Evolutionary conservation across 2,888 invertebrate genomes (phyloP), one percentile per base, ranked within the genome.

Genomic region (Gnatocerus cornutus): DNA sequence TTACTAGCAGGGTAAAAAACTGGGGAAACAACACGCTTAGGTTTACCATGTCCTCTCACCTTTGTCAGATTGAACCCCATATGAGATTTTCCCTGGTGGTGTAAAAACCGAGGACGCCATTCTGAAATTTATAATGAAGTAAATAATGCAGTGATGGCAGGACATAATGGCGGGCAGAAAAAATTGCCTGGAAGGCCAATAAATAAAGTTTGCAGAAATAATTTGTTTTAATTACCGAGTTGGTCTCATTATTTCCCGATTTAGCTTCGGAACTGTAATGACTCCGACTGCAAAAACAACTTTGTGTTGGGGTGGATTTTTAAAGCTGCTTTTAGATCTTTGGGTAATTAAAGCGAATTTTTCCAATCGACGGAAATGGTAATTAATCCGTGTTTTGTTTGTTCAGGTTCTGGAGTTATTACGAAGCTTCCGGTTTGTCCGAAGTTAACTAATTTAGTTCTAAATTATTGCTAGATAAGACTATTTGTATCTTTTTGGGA

Each of bases 181-280:
- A 58, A 58, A 30, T 30, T 30, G 30, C 27, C 50, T 21, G 21
- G 21, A 61, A 48, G 8, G 50, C 5, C 43, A 61, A 61, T 61
- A 61, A 61, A 61, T 48, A 61, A 61, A 48, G 48, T 61, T 61
- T 61, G 48, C 27, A 16, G 48, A 61, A 52, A 63, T 63, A 52
- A 63, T 41, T 63, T 63, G 63, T 63, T 52, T 52, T 53, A 53
- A 63, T 63, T 63, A 52, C 41, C 39, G 12, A 41, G 50, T 50
- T 16, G 41, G 62, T 52, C 41, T 63, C 63, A 53, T 63, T 63
- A 63, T 63, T 63, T 63, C 13, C 21, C 63, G 52, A 63, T 63
- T 63, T 52, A 53, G 53, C 46, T 53, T 29, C 52, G 52, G 62
- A 50, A 62, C 33, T 29, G 62, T 50, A 62, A 62, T 21, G 46